These are phyloP conservation scores for Microctenopoma stevenorrisi DNA, from an alignment of 2,797 vertebrate species.

Conservation along the genomic window DNA sequence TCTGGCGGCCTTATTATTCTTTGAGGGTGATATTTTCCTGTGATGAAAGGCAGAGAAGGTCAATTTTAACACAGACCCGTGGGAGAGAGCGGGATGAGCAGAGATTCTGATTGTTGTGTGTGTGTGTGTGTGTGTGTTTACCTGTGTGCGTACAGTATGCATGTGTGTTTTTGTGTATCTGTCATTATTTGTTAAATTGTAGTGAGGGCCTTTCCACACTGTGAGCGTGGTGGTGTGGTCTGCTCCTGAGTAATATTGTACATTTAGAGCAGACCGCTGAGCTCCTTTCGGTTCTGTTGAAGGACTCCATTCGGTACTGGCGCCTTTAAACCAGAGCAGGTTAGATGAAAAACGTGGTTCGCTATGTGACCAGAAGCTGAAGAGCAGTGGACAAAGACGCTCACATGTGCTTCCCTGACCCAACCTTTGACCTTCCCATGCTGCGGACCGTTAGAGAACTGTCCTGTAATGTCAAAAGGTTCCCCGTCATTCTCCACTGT, in stretches of 20 bases:
- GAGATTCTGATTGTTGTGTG: slow-evolving; percentile 14
- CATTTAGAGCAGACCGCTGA: no score
- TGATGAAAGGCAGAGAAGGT: slow-evolving; percentile 82
- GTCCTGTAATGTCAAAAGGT: background rate
- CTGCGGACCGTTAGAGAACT: background rate
- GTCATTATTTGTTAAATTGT: background rate
- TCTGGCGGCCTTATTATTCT: slow-evolving; percentile 92
- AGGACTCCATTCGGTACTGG: no score
- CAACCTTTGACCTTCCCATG: slow-evolving; percentile 2
- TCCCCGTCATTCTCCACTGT: slow-evolving; percentile 6
- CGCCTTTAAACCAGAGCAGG: background rate
- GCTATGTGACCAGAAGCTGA: no score
- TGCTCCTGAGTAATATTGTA: no score
- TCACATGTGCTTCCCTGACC: background rate
- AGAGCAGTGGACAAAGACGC: background rate
- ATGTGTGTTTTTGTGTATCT: slow-evolving; percentile 20
- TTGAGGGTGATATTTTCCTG: slow-evolving; percentile 77
- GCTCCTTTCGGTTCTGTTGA: no score
- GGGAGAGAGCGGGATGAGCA: slow-evolving; percentile 60
- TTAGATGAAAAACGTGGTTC: no score
- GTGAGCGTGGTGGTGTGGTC: background rate
- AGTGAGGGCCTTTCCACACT: background rate
- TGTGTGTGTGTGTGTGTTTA: slow-evolving; percentile 15
- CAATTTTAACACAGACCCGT: slow-evolving; percentile 80
- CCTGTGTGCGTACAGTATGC: slow-evolving; percentile 29